phyloP scores from a whole-genome alignment of 2,113 vertebrate genomes.

The Ciconia boyciana region DNA sequence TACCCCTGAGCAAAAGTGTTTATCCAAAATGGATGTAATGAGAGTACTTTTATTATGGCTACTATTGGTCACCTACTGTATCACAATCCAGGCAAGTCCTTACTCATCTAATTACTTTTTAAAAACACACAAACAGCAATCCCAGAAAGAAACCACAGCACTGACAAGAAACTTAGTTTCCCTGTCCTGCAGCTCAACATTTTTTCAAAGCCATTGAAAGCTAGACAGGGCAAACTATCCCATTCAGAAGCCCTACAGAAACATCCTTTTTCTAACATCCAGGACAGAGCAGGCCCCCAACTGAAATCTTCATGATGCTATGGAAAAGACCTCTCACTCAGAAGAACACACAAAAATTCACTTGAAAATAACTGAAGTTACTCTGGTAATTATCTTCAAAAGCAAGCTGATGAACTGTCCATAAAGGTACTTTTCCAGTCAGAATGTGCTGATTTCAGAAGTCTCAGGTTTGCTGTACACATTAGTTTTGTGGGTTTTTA shows the following conservation, averaged over 20 bases:
- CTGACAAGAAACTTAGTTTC: background rate
- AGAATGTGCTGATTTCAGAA: background rate
- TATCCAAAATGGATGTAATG: background rate
- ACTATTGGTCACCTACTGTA: background rate
- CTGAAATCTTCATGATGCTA: background rate
- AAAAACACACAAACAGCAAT: background rate
- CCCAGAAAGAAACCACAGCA: background rate
- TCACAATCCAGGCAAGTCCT: background rate
- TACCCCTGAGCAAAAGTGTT: background rate
- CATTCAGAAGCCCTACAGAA: background rate
- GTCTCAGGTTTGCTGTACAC: background rate
- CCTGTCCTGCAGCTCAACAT: background rate
- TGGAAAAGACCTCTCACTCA: background rate
- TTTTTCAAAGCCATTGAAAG: background rate
- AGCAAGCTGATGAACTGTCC: background rate
- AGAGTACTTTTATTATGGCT: background rate
- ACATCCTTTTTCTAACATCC: background rate
- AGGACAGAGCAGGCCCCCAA: background rate
- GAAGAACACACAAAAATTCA: background rate
- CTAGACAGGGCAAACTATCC: background rate
- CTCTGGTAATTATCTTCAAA: background rate
- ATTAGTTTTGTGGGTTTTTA: background rate
- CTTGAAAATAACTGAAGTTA: background rate
- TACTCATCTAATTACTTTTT: background rate
- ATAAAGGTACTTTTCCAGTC: background rate